Evolutionary conservation across 2,797 vertebrate species (phyloP), one percentile per base, ranked within the genome.

Genomic region (Anguilla obscura): DNA sequence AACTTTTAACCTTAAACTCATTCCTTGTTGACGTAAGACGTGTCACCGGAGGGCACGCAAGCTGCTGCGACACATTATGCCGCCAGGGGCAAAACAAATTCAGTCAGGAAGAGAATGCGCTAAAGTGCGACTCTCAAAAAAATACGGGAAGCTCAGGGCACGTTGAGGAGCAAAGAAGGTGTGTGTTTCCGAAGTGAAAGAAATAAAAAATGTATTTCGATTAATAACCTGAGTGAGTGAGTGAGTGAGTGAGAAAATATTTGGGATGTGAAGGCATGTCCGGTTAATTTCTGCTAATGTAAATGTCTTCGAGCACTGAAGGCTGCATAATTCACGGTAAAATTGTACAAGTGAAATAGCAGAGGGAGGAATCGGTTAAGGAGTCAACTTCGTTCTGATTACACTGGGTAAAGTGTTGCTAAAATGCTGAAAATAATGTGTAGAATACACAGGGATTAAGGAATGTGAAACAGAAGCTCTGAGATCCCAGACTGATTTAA

Each of bases 21-120:
- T 8, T 93, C 90, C 88, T 91, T 90, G 91, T 92, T 93, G 93
- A 94, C 90, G 92, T 94, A 91, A 91, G 89, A 92, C 88, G 91
- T 92, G 91, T 88, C 89, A 91, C 94, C 93, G 90, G 80, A 88
- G 93, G 94, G 92, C 90, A 92, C 90, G 90, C 91, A 93, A 92
- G 89, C 93, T 94, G 93, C 89, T 8, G 88, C 91, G 89, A 88
- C 89, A 89, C 88, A 92, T 92, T 93, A 93, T 90, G 92, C 93
- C 92, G 93, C 90, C 89, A 86, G 88, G 71, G 93, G 93, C 90
- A 91, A 94, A 92, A 87, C 76, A 90, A 89, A 90, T 88, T 92
- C 87, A 92, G 91, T 92, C 92, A 93, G 89, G 80, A 79, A 87
- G 82, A 74, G 85, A 86, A 58, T 60, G 33, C 85, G 66, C 85